phyloP scores from a whole-genome alignment of 2,888 invertebrate species.

The Agrochola litura region DNA sequence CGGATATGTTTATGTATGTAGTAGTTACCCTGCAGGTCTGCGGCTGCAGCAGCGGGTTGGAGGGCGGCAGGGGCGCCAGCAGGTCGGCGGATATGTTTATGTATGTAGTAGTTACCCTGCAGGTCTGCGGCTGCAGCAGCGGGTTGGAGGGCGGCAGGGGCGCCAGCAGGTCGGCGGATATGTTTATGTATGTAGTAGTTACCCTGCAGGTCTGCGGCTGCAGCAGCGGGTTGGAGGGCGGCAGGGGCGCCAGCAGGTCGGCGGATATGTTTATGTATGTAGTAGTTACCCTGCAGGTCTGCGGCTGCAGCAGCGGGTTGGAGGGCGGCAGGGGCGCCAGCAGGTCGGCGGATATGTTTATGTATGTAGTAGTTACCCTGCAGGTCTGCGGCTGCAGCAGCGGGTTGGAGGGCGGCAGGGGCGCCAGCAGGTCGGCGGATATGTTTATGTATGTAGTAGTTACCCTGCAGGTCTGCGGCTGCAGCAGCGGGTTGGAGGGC shows the following conservation, averaged over 20 bases:
- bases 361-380: conserved; percentile 34
- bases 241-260: conserved; percentile 95
- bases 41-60: conserved; percentile 91
- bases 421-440: conserved; percentile 93
- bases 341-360: conserved; percentile 89
- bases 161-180: conserved; percentile 92
- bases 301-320: conserved; percentile 91
- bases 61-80: conserved; percentile 93
- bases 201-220: conserved; percentile 70
- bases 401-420: conserved; percentile 93
- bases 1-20: too few relatives aligned
- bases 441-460: not conserved
- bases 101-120: conserved; percentile 38
- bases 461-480: conserved; percentile 67
- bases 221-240: conserved; percentile 92
- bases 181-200: not conserved
- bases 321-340: conserved; percentile 94
- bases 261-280: conserved; percentile 69
- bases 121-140: conserved; percentile 81
- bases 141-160: conserved; percentile 94
- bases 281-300: conserved; percentile 47
- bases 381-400: conserved; percentile 81
- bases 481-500: conserved; percentile 92
- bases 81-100: conserved; percentile 87
- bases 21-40: too few relatives aligned